Percentiles rank a stretch among this genome's conserved stretches.
phyloP scores from a whole-genome alignment of 2,888 invertebrate genomes.

The Drosophila melanosoma region DNA sequence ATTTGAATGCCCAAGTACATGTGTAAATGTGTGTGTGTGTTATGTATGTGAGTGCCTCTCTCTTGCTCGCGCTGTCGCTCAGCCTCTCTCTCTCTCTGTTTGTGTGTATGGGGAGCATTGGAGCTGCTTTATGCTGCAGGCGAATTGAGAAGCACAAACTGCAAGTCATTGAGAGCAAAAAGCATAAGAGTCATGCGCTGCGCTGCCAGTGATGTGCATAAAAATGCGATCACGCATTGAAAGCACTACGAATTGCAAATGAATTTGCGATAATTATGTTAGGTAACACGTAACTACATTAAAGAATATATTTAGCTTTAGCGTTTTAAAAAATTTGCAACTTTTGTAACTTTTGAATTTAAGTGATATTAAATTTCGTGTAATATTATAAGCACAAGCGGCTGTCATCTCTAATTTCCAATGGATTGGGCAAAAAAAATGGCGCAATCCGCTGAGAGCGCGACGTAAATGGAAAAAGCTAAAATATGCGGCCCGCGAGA shows the following conservation, averaged over 20 bases:
- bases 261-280: not conserved
- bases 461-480: constrained; percentile 68
- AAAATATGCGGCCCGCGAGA: constrained; percentile 70
- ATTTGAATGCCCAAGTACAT: constrained; percentile 60
- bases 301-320: not conserved
- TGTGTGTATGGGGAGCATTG: constrained; percentile 61
- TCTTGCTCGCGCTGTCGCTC: constrained; percentile 1
- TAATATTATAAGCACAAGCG: not conserved
- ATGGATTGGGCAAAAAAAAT: constrained; percentile 59
- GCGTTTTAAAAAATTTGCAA: not conserved
- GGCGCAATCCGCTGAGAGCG: constrained; percentile 72
- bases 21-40: constrained; percentile 30
- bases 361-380: not conserved
- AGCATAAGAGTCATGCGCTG: constrained; percentile 62
- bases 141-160: constrained; percentile 71
- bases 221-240: constrained; percentile 6
- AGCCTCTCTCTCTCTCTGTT: not conserved
- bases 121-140: constrained; percentile 72
- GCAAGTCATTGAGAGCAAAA: constrained; percentile 79
- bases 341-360: not conserved
- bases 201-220: constrained; percentile 36
- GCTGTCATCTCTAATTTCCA: constrained; percentile 41
- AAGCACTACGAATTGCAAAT: not conserved
- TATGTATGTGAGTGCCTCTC: constrained; percentile 30
- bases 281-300: not conserved